phyloP scores from a whole-genome alignment of 2,113 vertebrate species.

The Misgurnus anguillicaudatus region DNA sequence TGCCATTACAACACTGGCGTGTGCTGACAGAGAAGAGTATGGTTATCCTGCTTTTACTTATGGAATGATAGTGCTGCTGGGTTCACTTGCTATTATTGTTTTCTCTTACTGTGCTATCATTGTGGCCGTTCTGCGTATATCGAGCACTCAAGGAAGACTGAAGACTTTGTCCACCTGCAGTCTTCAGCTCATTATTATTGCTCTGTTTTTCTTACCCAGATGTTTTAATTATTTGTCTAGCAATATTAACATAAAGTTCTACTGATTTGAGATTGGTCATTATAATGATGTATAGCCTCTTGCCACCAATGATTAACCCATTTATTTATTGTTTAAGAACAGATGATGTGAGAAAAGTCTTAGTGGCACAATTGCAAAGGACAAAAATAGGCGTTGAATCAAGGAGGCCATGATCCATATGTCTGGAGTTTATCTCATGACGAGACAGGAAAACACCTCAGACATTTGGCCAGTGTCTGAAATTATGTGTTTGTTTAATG shows the following conservation, averaged over 20 bases:
- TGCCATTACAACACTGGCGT: slow-evolving; percentile 61
- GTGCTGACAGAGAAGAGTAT: slow-evolving; percentile 58
- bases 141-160: slow-evolving; percentile 41
- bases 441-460: too few species aligned
- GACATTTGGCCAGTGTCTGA: too few species aligned
- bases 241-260: not conserved
- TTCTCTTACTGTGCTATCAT: slow-evolving; percentile 65
- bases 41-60: slow-evolving; percentile 45
- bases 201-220: slow-evolving; percentile 64
- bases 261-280: slow-evolving; percentile 58
- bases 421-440: too few species aligned
- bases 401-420: not conserved
- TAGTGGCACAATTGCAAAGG: slow-evolving; percentile 50
- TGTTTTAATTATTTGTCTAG: slow-evolving; percentile 65
- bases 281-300: slow-evolving; percentile 65
- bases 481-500: too few species aligned
- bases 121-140: slow-evolving; percentile 52
- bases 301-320: slow-evolving; percentile 67
- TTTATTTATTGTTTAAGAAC: slow-evolving; percentile 66
- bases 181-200: slow-evolving; percentile 65
- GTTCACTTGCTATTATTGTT: slow-evolving; percentile 61
- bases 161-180: slow-evolving; percentile 70
- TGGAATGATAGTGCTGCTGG: slow-evolving; percentile 57
- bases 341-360: slow-evolving; percentile 64
- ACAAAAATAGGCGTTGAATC: slow-evolving; percentile 11